Evolutionary conservation across 2,888 invertebrate genomes (phyloP).

Genomic region (Cheilosia vernalis): DNA sequence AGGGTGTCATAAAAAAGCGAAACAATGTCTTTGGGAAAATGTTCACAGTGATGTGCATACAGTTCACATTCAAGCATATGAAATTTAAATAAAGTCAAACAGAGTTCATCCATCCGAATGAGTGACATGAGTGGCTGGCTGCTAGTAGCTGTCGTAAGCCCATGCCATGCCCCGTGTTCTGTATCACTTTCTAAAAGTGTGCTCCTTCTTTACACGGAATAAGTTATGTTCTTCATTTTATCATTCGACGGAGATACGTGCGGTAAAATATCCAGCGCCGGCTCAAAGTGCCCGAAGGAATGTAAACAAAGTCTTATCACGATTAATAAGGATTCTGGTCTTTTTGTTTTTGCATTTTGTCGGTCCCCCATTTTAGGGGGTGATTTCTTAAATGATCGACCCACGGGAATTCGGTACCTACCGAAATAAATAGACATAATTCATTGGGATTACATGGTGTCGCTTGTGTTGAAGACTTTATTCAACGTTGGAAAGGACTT

Average conservation of each 20-base stretch:
- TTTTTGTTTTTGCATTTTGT: constrained; percentile 29
- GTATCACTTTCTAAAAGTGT: constrained; percentile 30
- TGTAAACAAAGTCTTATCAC: constrained; percentile 56
- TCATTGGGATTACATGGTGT: too few species aligned
- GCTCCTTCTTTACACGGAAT: constrained; percentile 19
- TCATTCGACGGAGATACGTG: constrained; percentile 37
- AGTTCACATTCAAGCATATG: constrained; percentile 41
- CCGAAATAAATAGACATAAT: too few species aligned
- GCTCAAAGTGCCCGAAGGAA: constrained; percentile 50
- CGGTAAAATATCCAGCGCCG: constrained; percentile 26
- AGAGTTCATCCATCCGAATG: constrained; percentile 37
- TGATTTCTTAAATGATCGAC: constrained; percentile 34
- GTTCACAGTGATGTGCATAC: constrained; percentile 41
- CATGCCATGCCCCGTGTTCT: neutral
- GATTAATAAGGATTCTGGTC: constrained; percentile 46
- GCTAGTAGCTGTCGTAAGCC: too few species aligned
- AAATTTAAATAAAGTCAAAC: constrained; percentile 44
- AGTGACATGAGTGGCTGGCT: constrained; percentile 46
- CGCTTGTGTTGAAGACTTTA: too few species aligned
- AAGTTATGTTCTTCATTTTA: constrained; percentile 24
- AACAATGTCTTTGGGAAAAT: constrained; percentile 42
- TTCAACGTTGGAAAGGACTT: too few species aligned
- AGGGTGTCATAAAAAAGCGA: constrained; percentile 18
- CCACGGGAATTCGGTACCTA: neutral
- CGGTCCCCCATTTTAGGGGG: constrained; percentile 8